Evolutionary conservation across 2,797 vertebrate genomes (phyloP).

Genomic region (Leucoraja ocellata): DNA sequence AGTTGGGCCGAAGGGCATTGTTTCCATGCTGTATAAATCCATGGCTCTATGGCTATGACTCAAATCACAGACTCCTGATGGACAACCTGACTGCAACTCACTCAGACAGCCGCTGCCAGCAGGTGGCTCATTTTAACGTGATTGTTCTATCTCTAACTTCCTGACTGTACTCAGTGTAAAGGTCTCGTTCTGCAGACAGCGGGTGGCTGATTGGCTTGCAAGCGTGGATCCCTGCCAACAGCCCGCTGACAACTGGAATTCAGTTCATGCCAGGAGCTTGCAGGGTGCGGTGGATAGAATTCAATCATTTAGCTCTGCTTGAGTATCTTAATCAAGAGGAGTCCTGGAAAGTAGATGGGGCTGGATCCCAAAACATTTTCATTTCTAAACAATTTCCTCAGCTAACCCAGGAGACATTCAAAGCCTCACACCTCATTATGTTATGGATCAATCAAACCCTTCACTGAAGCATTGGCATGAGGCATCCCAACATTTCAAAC

Average conservation of each 20-base stretch:
- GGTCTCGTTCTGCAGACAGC: not conserved
- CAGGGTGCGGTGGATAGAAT: not conserved
- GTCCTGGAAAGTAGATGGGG: not conserved
- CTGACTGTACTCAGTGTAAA: not conserved
- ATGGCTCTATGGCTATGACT: too few relatives aligned
- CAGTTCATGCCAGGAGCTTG: not conserved
- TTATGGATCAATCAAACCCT: not conserved
- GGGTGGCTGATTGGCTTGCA: not conserved
- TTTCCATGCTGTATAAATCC: too few relatives aligned
- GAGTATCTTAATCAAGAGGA: not conserved
- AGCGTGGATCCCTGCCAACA: not conserved
- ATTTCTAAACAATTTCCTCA: not conserved
- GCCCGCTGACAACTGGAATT: not conserved
- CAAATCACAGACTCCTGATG: not conserved
- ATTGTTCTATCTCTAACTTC: not conserved
- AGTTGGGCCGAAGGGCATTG: too few relatives aligned
- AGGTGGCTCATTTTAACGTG: not conserved
- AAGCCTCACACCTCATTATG: not conserved
- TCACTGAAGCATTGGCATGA: not conserved
- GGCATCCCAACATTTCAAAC: not conserved
- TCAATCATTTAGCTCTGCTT: not conserved
- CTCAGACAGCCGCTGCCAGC: not conserved
- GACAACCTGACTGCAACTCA: not conserved
- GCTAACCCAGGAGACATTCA: not conserved
- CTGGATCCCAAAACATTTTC: not conserved